A percentile compares a stretch with the other conserved stretches of the same genome.
phyloP scores from a whole-genome alignment of 2,113 vertebrate species.

The Castor canadensis region DNA sequence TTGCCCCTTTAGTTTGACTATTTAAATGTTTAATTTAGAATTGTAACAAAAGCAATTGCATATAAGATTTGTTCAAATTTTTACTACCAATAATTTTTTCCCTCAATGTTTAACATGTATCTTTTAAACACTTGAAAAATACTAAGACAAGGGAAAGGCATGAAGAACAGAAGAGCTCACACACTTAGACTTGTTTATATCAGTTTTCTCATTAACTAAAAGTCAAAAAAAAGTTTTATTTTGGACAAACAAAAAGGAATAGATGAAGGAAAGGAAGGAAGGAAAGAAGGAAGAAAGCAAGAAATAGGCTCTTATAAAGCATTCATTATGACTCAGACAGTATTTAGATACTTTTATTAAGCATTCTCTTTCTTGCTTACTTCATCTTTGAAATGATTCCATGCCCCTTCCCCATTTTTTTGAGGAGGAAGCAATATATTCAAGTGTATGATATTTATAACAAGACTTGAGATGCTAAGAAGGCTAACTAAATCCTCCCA shows the following conservation, averaged over 20 bases:
- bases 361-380: background rate
- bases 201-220: background rate
- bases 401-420: too few species aligned
- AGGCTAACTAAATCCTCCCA: slow-evolving; percentile 40
- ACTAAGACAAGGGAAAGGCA: background rate
- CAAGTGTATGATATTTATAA: background rate
- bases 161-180: background rate
- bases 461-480: slow-evolving; percentile 26
- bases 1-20: background rate
- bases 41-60: slow-evolving; percentile 23
- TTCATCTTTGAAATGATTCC: background rate
- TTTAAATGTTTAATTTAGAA: background rate
- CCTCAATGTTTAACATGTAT: background rate
- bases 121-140: slow-evolving; percentile 10
- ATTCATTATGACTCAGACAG: background rate
- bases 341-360: background rate
- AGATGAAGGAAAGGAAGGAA: background rate
- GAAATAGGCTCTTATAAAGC: background rate
- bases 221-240: background rate
- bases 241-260: background rate
- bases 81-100: background rate
- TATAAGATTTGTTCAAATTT: background rate
- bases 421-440: background rate
- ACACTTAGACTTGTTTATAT: background rate
- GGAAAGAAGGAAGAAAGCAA: background rate